Conservation (phyloP, 2,113 vertebrate genomes). For the Triplophysa dalaica region DNA sequence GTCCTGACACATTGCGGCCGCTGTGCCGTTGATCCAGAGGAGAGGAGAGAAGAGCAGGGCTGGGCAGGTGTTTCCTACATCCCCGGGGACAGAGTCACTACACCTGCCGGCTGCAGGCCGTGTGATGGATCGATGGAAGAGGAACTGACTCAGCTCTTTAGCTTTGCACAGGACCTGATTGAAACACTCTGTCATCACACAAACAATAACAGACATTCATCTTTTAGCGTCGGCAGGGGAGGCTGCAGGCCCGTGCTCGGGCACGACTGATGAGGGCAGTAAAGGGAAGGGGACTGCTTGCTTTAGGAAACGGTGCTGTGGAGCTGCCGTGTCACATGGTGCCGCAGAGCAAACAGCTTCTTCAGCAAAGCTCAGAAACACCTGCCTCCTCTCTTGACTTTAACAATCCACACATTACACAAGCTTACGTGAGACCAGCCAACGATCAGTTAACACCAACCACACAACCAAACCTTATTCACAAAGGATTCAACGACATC, state of each 20-base stretch:
- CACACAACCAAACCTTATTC: not conserved
- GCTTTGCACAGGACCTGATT: slow-evolving; percentile 80
- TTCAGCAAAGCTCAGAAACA: slow-evolving; percentile 33
- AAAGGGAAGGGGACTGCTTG: slow-evolving; percentile 51
- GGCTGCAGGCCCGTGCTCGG: slow-evolving; percentile 9
- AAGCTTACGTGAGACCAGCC: not conserved
- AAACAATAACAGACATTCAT: slow-evolving; percentile 87
- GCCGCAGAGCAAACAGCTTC: slow-evolving; percentile 8
- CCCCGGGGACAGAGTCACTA: slow-evolving; percentile 71
- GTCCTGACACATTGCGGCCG: slow-evolving; percentile 78
- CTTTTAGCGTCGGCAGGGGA: slow-evolving; percentile 62
- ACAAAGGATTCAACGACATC: too few relatives aligned
- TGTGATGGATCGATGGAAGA: slow-evolving; percentile 82
- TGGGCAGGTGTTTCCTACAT: slow-evolving; percentile 79
- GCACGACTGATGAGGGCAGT: slow-evolving; percentile 64
- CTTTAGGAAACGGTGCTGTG: slow-evolving; percentile 19
- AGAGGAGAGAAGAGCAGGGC: slow-evolving; percentile 61
- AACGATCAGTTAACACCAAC: not conserved
- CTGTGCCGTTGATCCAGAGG: slow-evolving; percentile 24
- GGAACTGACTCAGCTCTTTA: slow-evolving; percentile 83
- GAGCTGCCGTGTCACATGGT: not conserved
- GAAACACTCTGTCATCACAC: slow-evolving; percentile 86
- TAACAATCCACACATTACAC: slow-evolving; percentile 17
- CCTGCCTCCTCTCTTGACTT: slow-evolving; percentile 6
- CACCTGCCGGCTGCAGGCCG: slow-evolving; percentile 77